A percentile compares a stretch with the other conserved stretches of the same genome.
Conservation (phyloP, 2,888 invertebrate species). For the Hecatera dysodea region DNA sequence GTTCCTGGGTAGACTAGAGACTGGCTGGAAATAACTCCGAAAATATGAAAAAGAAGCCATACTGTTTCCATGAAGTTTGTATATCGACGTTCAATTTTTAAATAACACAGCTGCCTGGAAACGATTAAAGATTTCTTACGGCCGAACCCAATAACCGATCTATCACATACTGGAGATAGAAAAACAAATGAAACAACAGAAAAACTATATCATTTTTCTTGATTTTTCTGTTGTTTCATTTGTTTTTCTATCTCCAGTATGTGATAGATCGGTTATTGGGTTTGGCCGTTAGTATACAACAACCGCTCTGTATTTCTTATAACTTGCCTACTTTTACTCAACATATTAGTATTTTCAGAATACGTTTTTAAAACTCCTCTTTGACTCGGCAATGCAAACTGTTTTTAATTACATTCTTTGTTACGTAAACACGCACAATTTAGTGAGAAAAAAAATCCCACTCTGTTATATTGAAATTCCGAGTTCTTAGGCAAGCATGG, state of each 20-base stretch:
- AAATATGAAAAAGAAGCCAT: conserved; percentile 34
- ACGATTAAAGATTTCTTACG: conserved; percentile 21
- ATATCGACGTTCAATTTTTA: conserved; percentile 18
- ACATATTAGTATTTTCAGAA: conserved; percentile 42
- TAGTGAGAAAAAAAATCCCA: conserved; percentile 24
- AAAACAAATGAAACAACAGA: too few species aligned
- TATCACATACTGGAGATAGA: too few species aligned
- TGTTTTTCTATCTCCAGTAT: too few species aligned
- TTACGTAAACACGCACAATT: conserved; percentile 55
- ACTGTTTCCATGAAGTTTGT: conserved; percentile 41
- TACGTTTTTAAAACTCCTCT: conserved; percentile 49
- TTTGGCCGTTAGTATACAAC: too few species aligned
- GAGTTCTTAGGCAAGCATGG: conserved; percentile 15
- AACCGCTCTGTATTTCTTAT: conserved; percentile 18
- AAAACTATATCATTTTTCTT: too few species aligned
- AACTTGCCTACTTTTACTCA: conserved; percentile 33
- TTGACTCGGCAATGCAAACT: conserved; percentile 47
- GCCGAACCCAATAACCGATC: conserved; percentile 8
- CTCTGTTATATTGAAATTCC: conserved; percentile 19
- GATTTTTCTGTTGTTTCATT: too few species aligned
- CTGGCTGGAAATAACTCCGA: conserved; percentile 33
- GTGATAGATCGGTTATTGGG: too few species aligned
- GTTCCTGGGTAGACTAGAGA: conserved; percentile 8
- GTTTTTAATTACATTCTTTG: conserved; percentile 55
- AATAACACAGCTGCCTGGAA: conserved; percentile 37